Evolutionary conservation across 2,797 vertebrate genomes (phyloP), one percentile per base, ranked within the genome.

Genomic region (Takifugu rubripes): DNA sequence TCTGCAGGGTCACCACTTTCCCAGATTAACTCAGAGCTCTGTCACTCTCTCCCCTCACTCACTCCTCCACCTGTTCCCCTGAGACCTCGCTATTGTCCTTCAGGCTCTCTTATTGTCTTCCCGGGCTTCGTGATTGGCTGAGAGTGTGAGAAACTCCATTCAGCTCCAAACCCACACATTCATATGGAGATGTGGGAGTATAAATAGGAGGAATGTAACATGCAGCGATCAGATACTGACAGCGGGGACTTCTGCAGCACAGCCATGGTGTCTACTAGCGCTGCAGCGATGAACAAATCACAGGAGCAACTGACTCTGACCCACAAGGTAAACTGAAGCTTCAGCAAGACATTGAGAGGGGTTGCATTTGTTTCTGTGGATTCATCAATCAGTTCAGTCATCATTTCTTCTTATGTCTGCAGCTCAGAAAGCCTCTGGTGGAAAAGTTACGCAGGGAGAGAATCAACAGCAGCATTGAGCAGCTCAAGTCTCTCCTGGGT

Each of bases 121-220:
- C 1, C 2, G 1, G 15, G 45, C 12, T 59, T 40, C 61, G 1
- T 84, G 88, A 95, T 95, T 95, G 94, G 94, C 84, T 89, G 29
- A 27, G 67, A 94, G 85, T 93, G 94, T 95, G 94, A 91, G 94
- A 96, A 97, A 89, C 75, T 84, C 66, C 57, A 75, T 68, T 64
- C 64, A 69, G 64, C 86, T 79, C 62, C 26, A 88, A 83, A 90
- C 91, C 89, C 93, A 95, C 82, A 87, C 87, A 89, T 92, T 92
- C 74, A 88, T 88, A 93, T 91, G 91, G 83, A 85, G 83, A 86
- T 84, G 74, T 16, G 59, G 8, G 75, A 3, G 43, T 92, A 94
- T 95, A 96, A 92, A 92, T 88, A 93, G 77, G 76, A 84, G 72
- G 63, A 73, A 67, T 74, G 55, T 24, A 69, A 70, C 47, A 79